Conservation (phyloP, 2,888 invertebrate species). For the Platycheirus rosarum region DNA sequence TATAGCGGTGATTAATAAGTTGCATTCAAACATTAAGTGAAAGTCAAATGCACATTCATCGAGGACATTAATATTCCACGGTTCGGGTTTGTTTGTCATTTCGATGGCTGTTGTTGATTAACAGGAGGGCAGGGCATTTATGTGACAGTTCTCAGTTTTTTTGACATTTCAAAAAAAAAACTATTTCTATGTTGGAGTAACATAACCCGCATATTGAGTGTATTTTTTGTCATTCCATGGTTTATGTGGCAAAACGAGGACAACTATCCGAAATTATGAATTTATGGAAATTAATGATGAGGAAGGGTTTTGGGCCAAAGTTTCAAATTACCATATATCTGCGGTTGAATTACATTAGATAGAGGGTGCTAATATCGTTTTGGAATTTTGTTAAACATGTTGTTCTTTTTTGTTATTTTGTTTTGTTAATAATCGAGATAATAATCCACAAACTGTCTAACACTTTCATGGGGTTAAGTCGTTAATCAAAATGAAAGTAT, state of each 20-base stretch:
- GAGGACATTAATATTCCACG: slow-evolving; percentile 70
- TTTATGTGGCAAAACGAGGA: slow-evolving; percentile 36
- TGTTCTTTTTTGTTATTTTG: slow-evolving; percentile 16
- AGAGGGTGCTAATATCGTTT: slow-evolving; percentile 49
- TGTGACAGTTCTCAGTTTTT: slow-evolving; percentile 59
- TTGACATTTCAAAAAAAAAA: slow-evolving; percentile 38
- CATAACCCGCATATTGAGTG: slow-evolving; percentile 59
- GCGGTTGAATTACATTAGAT: slow-evolving; percentile 61
- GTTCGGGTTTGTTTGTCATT: slow-evolving; percentile 35
- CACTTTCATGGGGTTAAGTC: slow-evolving; percentile 68
- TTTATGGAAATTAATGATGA: slow-evolving; percentile 69
- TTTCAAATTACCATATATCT: slow-evolving; percentile 68
- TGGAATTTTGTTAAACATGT: slow-evolving; percentile 64
- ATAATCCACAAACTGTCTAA: slow-evolving; percentile 43
- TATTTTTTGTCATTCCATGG: slow-evolving; percentile 35
- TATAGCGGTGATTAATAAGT: slow-evolving; percentile 71
- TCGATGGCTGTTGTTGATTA: slow-evolving; percentile 24
- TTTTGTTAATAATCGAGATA: slow-evolving; percentile 32
- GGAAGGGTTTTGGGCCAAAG: slow-evolving; percentile 46
- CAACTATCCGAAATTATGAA: slow-evolving; percentile 41
- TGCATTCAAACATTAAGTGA: slow-evolving; percentile 69
- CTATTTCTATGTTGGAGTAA: slow-evolving; percentile 48
- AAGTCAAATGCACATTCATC: slow-evolving; percentile 74
- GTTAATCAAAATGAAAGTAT: slow-evolving; percentile 70
- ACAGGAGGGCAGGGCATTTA: slow-evolving; percentile 44